Evolutionary conservation across 2,888 invertebrate species (phyloP), one percentile per base, ranked within the genome.

Genomic region (Melieria picta): DNA sequence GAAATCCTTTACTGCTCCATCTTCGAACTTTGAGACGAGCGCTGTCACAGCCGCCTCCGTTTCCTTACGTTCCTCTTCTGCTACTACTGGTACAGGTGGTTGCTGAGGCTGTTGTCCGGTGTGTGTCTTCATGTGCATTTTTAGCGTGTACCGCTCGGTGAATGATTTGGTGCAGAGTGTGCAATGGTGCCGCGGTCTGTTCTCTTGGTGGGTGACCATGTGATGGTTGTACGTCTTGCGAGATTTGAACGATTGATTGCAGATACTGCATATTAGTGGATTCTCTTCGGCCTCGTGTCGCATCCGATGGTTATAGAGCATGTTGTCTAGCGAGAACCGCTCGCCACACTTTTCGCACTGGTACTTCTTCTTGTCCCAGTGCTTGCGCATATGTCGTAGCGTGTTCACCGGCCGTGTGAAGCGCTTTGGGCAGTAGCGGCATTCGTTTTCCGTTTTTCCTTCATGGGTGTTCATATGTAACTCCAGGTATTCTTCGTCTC

Each of bases 331-430:
- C 0, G 85, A 86, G 73, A 86, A 85, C 1, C 86, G 79, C 63
- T 84, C 72, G 0, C 85, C 85, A 57, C 85, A 85, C 72, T 85
- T 86, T 73, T 85, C 85, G 52, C 85, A 85, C 71, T 85, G 85
- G 61, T 82, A 85, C 65, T 85, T 84, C 55, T 85, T 85, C 65
- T 85, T 86, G 70, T 85, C 83, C 85, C 85, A 85, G 69, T 85
- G 85, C 74, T 81, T 79, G 4, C 85, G 82, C 85, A 85, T 85
- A 66, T 85, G 85, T 0, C 85, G 80, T 47, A 86, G 72, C 0
- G 85, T 84, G 58, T 86, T 85, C 0, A 85, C 82, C 0, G 84
- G 83, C 0, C 85, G 78, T 0, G 83, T 81, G 72, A 84, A 85
- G 7, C 80, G 80, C 72, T 86, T 85, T 1, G 82, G 80, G 5